phyloP scores from a whole-genome alignment of 2,113 vertebrate genomes.

The Lucifuga dentata region DNA sequence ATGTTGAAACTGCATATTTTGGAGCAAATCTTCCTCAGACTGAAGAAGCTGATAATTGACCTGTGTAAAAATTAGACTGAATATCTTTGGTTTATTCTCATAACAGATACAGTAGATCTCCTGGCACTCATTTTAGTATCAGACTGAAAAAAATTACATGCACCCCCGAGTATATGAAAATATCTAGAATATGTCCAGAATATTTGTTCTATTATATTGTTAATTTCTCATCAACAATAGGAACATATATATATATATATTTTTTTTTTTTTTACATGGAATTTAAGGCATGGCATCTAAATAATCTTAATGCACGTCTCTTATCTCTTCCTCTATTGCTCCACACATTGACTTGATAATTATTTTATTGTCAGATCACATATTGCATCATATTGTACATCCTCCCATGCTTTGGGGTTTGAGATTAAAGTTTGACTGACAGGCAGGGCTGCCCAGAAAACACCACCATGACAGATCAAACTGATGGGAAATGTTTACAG shows the following conservation, averaged over 20 bases:
- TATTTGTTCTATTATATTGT: too few species aligned
- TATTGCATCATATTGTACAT: constrained; percentile 75
- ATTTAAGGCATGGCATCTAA: constrained; percentile 23
- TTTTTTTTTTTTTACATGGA: background rate
- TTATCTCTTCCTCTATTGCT: constrained; percentile 39
- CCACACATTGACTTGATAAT: constrained; percentile 45
- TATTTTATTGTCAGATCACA: constrained; percentile 70
- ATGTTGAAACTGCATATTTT: too few species aligned
- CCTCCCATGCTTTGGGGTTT: constrained; percentile 52
- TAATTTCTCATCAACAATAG: too few species aligned
- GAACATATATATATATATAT: background rate
- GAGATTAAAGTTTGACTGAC: constrained; percentile 83
- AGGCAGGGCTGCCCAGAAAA: constrained; percentile 68
- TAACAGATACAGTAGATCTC: too few species aligned
- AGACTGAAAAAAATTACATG: too few species aligned
- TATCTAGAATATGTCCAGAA: too few species aligned
- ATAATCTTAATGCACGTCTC: constrained; percentile 38
- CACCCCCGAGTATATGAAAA: too few species aligned
- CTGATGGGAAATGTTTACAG: constrained; percentile 75
- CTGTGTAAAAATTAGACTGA: too few species aligned
- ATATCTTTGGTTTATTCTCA: too few species aligned
- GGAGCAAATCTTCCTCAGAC: too few species aligned
- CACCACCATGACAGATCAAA: constrained; percentile 70
- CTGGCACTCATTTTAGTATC: too few species aligned
- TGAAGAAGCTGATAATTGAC: too few species aligned